Evolutionary conservation across 2,113 vertebrate genomes (phyloP).

Genomic region (Plotosus lineatus): DNA sequence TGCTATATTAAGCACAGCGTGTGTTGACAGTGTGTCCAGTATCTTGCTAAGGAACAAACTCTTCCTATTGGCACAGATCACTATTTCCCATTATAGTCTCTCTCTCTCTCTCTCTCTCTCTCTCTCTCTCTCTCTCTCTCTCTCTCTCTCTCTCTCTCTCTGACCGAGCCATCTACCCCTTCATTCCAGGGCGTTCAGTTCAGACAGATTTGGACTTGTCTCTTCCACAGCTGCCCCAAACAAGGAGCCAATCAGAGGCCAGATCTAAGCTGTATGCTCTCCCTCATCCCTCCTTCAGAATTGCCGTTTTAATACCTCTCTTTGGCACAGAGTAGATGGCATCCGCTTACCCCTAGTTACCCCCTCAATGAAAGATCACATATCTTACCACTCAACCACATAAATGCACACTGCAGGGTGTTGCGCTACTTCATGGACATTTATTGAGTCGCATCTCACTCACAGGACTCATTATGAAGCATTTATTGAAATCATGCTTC

Average conservation of each 20-base stretch:
- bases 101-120: conserved; percentile 20
- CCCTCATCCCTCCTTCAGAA: not conserved
- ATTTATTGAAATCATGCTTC: conserved; percentile 25
- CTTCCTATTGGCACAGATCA: conserved; percentile 76
- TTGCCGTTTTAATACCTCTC: conserved; percentile 5
- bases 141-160: conserved; percentile 13
- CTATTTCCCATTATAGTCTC: conserved; percentile 63
- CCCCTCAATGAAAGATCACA: conserved; percentile 14
- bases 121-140: conserved; percentile 16
- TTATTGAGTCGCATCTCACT: conserved; percentile 3
- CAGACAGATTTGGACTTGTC: conserved; percentile 52
- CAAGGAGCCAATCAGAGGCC: conserved; percentile 39
- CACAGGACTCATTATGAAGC: conserved; percentile 24
- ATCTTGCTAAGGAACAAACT: conserved; percentile 76
- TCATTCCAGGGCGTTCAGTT: conserved; percentile 20
- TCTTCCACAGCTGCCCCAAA: conserved; percentile 47
- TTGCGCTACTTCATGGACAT: conserved; percentile 14
- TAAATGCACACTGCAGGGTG: not conserved
- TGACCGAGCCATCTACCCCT: conserved; percentile 16
- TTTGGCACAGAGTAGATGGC: conserved; percentile 26
- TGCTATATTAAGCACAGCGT: conserved; percentile 76
- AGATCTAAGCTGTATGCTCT: conserved; percentile 15
- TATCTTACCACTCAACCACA: conserved; percentile 44
- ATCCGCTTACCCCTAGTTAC: conserved; percentile 38
- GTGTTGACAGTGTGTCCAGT: conserved; percentile 77